These are phyloP conservation scores for Trissonchulus latispiculum DNA, from an alignment of 2,888 invertebrate species.

Conservation along the genomic window DNA sequence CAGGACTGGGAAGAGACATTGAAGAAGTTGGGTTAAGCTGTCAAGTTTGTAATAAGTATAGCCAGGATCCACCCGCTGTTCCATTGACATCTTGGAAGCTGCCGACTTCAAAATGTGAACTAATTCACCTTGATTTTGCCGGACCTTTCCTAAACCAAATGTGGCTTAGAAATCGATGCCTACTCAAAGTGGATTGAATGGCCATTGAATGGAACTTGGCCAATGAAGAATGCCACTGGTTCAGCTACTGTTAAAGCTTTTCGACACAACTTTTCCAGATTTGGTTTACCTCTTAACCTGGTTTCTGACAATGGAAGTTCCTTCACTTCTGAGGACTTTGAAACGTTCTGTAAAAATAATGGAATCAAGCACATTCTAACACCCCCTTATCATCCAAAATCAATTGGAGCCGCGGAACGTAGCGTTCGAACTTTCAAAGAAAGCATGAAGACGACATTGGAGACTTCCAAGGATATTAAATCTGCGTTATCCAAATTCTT, in stretches of 20 bases:
- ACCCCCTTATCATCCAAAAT: not conserved
- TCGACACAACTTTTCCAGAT: not conserved
- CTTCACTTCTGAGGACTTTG: not conserved
- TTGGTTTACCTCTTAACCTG: not conserved
- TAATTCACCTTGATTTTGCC: not conserved
- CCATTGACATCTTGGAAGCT: not conserved
- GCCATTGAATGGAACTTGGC: too few species aligned
- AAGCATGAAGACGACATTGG: too few species aligned
- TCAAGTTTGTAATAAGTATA: not conserved
- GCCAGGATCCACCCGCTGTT: not conserved
- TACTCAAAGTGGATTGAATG: not conserved
- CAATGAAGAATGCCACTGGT: not conserved
- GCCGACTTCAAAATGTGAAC: not conserved
- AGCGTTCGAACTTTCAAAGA: not conserved
- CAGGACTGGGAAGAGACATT: not conserved
- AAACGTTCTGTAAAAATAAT: not conserved
- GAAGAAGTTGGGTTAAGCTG: not conserved
- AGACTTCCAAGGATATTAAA: too few species aligned
- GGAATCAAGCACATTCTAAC: not conserved
- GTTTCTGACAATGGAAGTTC: not conserved
- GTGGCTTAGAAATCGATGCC: not conserved
- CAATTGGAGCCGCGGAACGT: not conserved
- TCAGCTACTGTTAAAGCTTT: not conserved
- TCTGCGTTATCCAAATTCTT: too few species aligned
- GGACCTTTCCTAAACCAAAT: not conserved